These are phyloP conservation scores for Crypturellus undulatus DNA, from an alignment of 2,113 vertebrate genomes.

Conservation along the genomic window DNA sequence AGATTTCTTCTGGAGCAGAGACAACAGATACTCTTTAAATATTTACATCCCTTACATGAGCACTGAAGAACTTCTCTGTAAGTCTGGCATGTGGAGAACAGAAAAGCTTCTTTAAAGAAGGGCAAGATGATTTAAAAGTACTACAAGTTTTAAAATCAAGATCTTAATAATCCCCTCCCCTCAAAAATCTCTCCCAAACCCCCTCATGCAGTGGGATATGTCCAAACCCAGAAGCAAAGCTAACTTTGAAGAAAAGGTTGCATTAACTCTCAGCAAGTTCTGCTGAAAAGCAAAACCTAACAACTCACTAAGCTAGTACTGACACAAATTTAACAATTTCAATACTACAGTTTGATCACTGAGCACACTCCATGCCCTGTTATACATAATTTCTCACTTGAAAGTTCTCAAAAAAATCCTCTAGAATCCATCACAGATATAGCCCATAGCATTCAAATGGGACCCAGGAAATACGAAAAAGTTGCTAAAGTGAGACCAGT, in stretches of 20 bases:
- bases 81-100: not conserved
- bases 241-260: not conserved
- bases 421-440: not conserved
- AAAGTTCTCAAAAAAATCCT: not conserved
- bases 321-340: not conserved
- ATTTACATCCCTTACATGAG: not conserved
- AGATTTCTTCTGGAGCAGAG: conserved; percentile 11
- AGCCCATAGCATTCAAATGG: not conserved
- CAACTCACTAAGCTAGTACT: not conserved
- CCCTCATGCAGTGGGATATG: not conserved
- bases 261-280: not conserved
- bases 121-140: not conserved
- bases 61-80: not conserved
- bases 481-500: not conserved
- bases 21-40: conserved; percentile 22
- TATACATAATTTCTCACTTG: not conserved
- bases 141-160: not conserved
- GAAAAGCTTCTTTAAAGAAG: not conserved
- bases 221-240: not conserved
- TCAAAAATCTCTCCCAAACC: not conserved
- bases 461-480: not conserved
- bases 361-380: not conserved
- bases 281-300: not conserved
- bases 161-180: not conserved
- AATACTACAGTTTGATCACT: not conserved